A percentile compares a stretch with the other conserved stretches of the same genome.
phyloP scores from a whole-genome alignment of 2,113 vertebrate species.

The Muntiacus reevesi region DNA sequence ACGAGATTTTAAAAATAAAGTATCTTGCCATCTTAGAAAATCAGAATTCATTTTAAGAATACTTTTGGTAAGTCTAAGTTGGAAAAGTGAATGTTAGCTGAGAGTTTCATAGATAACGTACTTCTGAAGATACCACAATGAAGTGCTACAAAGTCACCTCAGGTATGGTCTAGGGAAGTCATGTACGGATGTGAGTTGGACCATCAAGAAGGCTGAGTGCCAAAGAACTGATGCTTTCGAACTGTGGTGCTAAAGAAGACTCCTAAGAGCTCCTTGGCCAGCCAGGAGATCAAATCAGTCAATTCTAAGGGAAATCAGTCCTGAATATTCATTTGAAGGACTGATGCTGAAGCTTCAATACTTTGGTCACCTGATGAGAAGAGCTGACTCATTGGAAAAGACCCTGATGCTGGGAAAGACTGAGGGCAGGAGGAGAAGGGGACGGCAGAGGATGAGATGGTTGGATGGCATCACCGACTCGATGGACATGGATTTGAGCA shows the following conservation, averaged over 20 bases:
- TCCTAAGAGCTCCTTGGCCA: not conserved
- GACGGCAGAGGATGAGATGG: not conserved
- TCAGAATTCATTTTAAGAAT: slow-evolving; percentile 43
- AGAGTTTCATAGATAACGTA: not conserved
- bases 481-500: not conserved
- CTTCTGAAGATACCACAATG: not conserved
- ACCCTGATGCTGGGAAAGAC: not conserved
- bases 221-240: not conserved
- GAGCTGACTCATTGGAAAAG: not conserved
- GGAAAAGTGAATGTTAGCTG: not conserved
- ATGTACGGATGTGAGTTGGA: not conserved
- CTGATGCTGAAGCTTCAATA: not conserved
- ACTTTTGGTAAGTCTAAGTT: slow-evolving; percentile 15
- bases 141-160: accelerated
- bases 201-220: not conserved
- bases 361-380: not conserved
- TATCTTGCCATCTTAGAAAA: slow-evolving; percentile 60
- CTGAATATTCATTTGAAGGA: not conserved
- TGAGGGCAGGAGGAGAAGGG: not conserved
- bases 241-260: not conserved
- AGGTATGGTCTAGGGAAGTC: not conserved
- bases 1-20: slow-evolving; percentile 68
- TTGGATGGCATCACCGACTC: not conserved
- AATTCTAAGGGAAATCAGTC: not conserved
- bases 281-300: not conserved